Evolutionary conservation across 1,140 invertebrate genomes (phyloP), one percentile per base, ranked within the genome.

Genomic region (Maconellicoccus hirsutus): DNA sequence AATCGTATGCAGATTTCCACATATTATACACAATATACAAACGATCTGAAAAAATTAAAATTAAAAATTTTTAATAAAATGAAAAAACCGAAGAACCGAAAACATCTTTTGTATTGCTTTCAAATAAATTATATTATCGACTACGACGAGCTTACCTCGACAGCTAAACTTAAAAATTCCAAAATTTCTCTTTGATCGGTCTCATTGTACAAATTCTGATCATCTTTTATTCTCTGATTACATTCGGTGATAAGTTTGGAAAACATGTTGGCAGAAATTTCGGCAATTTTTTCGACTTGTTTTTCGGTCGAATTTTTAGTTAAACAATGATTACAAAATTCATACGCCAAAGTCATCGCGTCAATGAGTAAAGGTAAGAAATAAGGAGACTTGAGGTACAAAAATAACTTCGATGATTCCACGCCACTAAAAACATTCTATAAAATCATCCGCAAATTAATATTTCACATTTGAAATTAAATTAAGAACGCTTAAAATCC

Each of bases 371-470:
- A 25, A 19, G 61, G 61, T 25, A 66, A 66, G 61, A 66, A 66
- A 66, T 25, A 66, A 4, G 61, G 61, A 10, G 61, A 25, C 25
- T 66, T 66, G 6, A 26, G 22, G 16, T 66, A 66, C 61, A 66
- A 26, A 23, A 66, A 66, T 26, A 66, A 23, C 10, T 26, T 23
- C 25, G 61, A 66, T 10, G 61, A 26, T 66, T 66, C 61, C 2
- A 66, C 61, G 4, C 61, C 61, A 66, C 22, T 66, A 25, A 66
- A 66, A 2, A 66, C 61, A 66, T 71, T 71, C 38, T 26, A 23
- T 25, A 16, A 73, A 26, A 19, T n/a, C 3, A 16, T 3, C n/a
- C 42, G n/a, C 6, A 52, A 52, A 8, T 52, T 3, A 33, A 33
- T 33, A 33, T 6, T 6, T 33, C 29, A 33, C 12, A 33, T 33